These are phyloP conservation scores for Drosophila nasuta DNA, from an alignment of 1,140 invertebrate genomes.

Conservation along the genomic window DNA sequence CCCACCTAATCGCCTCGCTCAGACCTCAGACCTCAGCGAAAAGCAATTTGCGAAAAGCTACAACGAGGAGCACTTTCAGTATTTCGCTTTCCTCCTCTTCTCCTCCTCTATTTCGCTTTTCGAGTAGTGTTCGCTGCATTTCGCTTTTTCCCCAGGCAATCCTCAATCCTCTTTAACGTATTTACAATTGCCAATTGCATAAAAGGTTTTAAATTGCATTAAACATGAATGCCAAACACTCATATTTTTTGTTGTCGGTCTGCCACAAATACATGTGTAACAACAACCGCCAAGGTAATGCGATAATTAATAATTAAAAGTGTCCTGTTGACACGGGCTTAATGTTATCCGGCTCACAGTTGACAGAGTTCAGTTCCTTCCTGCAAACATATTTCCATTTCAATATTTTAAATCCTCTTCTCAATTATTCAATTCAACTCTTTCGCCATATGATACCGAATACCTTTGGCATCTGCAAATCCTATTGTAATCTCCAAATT, in stretches of 20 bases:
- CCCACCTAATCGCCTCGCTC: background rate
- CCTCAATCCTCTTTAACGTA: background rate
- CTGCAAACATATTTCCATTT: background rate
- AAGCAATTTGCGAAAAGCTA: slow-evolving; percentile 5
- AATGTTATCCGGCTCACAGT: background rate
- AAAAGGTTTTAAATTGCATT: slow-evolving; percentile 27
- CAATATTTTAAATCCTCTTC: background rate
- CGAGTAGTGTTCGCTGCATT: background rate
- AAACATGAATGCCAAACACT: slow-evolving; percentile 16
- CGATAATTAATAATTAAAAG: slow-evolving; percentile 1
- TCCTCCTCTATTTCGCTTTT: background rate
- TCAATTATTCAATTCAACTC: background rate
- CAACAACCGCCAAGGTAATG: background rate
- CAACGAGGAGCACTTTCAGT: background rate
- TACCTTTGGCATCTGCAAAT: too few species aligned
- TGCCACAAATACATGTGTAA: background rate
- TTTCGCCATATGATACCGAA: too few species aligned
- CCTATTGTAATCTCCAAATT: too few species aligned
- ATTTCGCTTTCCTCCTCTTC: background rate
- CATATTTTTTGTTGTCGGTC: background rate
- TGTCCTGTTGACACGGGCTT: background rate
- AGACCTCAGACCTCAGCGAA: background rate
- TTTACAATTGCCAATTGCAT: slow-evolving; percentile 20
- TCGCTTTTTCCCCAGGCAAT: background rate
- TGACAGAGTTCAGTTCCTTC: too few species aligned